A percentile compares a stretch with the other conserved stretches of the same genome.
phyloP scores from a whole-genome alignment of 2,113 vertebrate genomes.

The Silurus glanis region DNA sequence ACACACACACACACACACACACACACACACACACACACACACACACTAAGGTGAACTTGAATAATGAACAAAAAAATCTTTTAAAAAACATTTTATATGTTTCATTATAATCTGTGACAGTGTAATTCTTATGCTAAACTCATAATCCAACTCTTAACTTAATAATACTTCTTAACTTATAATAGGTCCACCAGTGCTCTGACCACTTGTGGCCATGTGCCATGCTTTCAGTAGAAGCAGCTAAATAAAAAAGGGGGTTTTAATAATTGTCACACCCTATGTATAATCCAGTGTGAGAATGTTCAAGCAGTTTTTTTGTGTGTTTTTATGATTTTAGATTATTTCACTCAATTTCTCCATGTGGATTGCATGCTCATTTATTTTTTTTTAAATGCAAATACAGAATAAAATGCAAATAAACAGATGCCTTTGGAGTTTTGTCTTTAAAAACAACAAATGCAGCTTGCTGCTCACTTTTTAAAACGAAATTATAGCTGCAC shows the following conservation, averaged over 20 bases:
- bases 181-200: constrained; percentile 7
- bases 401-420: constrained; percentile 42
- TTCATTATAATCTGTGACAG: constrained; percentile 4
- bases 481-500: not conserved
- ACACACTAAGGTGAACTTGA: constrained; percentile 31
- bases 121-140: constrained; percentile 29
- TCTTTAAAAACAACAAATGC: not conserved
- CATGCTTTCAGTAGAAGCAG: not conserved
- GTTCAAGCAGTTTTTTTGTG: constrained; percentile 25
- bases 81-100: constrained; percentile 15
- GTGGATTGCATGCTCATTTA: constrained; percentile 16
- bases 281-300: constrained; percentile 42
- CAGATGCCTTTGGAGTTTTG: constrained; percentile 14
- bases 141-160: not conserved
- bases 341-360: constrained; percentile 46
- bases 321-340: constrained; percentile 46
- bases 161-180: not conserved
- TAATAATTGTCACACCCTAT: not conserved
- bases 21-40: constrained; percentile 49
- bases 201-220: not conserved
- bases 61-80: constrained; percentile 39
- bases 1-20: constrained; percentile 49
- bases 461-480: not conserved
- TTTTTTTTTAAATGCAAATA: not conserved
- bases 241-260: constrained; percentile 11